Evolutionary conservation across 2,888 invertebrate genomes (phyloP).

Genomic region (Drosophila birchii): DNA sequence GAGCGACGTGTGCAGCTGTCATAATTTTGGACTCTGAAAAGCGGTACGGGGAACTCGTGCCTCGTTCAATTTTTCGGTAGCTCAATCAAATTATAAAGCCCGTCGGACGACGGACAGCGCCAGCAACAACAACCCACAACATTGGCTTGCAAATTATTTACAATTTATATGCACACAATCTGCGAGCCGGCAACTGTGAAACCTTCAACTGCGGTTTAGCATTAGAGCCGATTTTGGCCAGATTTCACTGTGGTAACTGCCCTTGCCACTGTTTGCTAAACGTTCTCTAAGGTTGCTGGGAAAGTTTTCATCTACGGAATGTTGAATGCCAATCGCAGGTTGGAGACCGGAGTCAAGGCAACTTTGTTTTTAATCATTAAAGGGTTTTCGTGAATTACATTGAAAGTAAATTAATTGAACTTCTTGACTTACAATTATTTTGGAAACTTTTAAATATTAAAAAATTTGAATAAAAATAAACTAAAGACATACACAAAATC

Average conservation of each 20-base stretch:
- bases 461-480: neutral
- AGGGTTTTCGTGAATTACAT: slow-evolving; percentile 18
- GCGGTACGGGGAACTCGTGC: slow-evolving; percentile 33
- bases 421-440: neutral
- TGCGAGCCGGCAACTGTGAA: slow-evolving; percentile 34
- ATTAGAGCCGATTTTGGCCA: slow-evolving; percentile 53
- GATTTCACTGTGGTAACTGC: slow-evolving; percentile 35
- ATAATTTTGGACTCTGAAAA: slow-evolving; percentile 24
- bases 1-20: slow-evolving; percentile 49
- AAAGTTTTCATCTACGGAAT: slow-evolving; percentile 27
- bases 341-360: slow-evolving; percentile 32
- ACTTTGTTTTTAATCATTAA: neutral
- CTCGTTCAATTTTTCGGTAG: slow-evolving; percentile 55
- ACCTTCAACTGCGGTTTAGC: slow-evolving; percentile 72
- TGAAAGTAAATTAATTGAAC: neutral
- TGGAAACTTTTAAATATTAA: neutral
- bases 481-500: neutral
- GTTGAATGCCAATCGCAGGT: slow-evolving; percentile 18
- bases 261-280: slow-evolving; percentile 48
- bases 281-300: slow-evolving; percentile 43
- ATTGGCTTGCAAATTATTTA: slow-evolving; percentile 54
- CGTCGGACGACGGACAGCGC: slow-evolving; percentile 16
- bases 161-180: slow-evolving; percentile 63
- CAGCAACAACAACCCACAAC: slow-evolving; percentile 3
- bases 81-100: slow-evolving; percentile 54